Base-by-base conservation (phyloP, 2,888 invertebrate species). In the Agapostemon virescens region DNA sequence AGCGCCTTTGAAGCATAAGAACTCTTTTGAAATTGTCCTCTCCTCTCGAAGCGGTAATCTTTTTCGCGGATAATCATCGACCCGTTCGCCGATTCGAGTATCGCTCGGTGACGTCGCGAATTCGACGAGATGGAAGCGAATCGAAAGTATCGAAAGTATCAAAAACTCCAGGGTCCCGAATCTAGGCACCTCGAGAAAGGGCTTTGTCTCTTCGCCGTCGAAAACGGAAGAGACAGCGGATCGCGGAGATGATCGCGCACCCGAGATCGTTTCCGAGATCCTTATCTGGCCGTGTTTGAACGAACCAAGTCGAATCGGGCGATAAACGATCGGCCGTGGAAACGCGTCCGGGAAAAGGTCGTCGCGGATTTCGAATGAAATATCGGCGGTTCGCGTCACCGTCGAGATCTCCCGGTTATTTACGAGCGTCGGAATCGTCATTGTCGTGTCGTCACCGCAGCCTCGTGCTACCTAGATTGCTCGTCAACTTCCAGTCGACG, bases 381-480 rank as follows among this genome's bases (percentile, higher is more conserved):
- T 30, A 55, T 55, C 55, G 55, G 15, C 7, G 7, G 17, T 26
- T 11, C 55, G 7, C 55, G 55, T 55, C 55, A 55, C 17, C 26
- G 55, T 26, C 55, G 26, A 5, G 55, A 55, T 55, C 26, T 17
- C 26, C 15, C 1, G 61, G 33, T 77, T 77, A 79, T 79, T 79
- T 79, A 77, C 63, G 49, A 68, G 30, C 73, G 38, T 7, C 4
- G 36, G 17, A 52, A 63, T 68, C 30, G 45, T 69, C 66, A 55
- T 64, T 55, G 68, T 61, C 73, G 42, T 49, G 40, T 68, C 69
- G 71, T 81, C 76, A 69, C 42, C 40, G 42, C 26, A 42, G 40
- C 26, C 66, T 66, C 66, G 66, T 26, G 40, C 26, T 42, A 66
- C 26, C 66, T 42, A 55, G 23, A 17, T 55, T 55, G 55, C 55